Evolutionary conservation across 2,797 vertebrate genomes (phyloP).

Genomic region (Novumbra hubbsi): DNA sequence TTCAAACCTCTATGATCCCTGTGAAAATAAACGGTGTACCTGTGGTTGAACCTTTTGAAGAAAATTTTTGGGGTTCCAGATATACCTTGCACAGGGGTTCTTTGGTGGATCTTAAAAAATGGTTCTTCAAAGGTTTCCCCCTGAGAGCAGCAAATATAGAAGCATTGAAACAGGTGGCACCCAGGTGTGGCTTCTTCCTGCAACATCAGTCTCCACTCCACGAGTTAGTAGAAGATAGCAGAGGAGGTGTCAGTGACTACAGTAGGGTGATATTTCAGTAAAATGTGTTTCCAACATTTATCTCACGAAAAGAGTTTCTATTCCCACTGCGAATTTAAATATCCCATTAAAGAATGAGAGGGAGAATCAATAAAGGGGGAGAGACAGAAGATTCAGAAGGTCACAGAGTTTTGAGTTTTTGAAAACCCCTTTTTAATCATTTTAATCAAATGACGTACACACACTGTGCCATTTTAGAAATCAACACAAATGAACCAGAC

Average conservation of each 20-base stretch:
- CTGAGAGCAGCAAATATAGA: conserved; percentile 24
- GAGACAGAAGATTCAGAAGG: conserved; percentile 15
- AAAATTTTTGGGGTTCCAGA: not conserved
- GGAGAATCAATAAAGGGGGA: conserved; percentile 10
- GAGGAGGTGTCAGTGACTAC: too few relatives aligned
- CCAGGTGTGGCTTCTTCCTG: conserved; percentile 51
- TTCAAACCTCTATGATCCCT: too few relatives aligned
- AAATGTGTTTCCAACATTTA: conserved; percentile 65
- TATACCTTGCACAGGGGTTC: not conserved
- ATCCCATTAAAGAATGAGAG: conserved; percentile 9
- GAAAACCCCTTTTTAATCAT: too few relatives aligned
- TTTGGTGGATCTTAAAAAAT: conserved; percentile 1
- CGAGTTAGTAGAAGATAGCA: too few relatives aligned
- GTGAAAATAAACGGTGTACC: too few relatives aligned
- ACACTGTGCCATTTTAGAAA: too few relatives aligned
- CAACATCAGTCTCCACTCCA: not conserved
- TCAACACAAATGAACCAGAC: too few relatives aligned
- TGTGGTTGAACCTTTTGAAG: not conserved
- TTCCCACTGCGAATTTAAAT: conserved; percentile 66
- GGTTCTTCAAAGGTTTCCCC: conserved; percentile 18
- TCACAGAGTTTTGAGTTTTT: too few relatives aligned
- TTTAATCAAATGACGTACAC: too few relatives aligned
- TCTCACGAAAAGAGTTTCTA: conserved; percentile 68
- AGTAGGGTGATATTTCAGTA: conserved; percentile 70
- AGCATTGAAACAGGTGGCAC: conserved; percentile 47